Evolutionary conservation across 2,113 vertebrate species (phyloP).

Genomic region (Salvelinus namaycush): DNA sequence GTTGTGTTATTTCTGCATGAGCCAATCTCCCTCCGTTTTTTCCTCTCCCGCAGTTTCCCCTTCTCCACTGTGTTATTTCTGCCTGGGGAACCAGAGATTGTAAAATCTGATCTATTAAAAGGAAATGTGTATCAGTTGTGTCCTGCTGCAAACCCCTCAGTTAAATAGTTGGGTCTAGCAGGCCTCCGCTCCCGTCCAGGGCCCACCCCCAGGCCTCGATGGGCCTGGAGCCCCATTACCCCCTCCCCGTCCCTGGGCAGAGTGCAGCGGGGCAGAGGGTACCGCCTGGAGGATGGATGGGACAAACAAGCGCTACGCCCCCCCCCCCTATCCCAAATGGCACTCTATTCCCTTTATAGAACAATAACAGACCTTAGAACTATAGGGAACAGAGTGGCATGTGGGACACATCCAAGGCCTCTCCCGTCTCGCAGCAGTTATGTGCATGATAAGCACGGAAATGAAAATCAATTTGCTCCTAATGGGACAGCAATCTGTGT

Average conservation of each 20-base stretch:
- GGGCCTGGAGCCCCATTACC: no score
- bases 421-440: constrained; percentile 1
- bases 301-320: no score
- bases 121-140: background rate
- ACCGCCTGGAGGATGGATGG: background rate
- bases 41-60: background rate
- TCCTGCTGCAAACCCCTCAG: background rate
- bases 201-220: background rate
- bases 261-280: background rate
- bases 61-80: background rate
- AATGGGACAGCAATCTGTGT: constrained; percentile 23
- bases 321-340: no score
- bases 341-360: no score
- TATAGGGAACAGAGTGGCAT: no score
- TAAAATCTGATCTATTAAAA: background rate
- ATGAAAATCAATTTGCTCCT: constrained; percentile 31
- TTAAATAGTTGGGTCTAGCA: background rate
- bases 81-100: background rate
- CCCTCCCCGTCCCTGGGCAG: background rate
- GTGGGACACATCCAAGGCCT: background rate
- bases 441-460: constrained; percentile 24
- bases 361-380: no score
- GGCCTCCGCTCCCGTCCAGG: background rate
- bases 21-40: background rate
- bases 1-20: no score